Evolutionary conservation across 2,113 vertebrate genomes (phyloP), one percentile per base, ranked within the genome.

Genomic region (Syngnathus typhle): DNA sequence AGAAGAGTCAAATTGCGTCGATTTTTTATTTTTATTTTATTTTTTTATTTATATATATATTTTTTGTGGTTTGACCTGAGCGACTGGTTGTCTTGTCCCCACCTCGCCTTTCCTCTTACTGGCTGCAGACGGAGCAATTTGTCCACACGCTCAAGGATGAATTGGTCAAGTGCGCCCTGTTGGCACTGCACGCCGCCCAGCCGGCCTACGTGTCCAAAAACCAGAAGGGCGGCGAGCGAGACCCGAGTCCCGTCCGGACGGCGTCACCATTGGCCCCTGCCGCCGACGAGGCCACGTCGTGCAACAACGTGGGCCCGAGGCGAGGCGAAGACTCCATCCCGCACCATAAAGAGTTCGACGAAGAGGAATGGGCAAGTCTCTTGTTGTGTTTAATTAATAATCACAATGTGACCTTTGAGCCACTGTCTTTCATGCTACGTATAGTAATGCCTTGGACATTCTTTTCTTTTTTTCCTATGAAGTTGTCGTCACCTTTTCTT

Each of bases 61-160:
- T 32, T 32, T 32, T 32, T 32, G 27, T 32, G 27, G 27, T 32
- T 32, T 32, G 27, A 32, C 27, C 27, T 32, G 27, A 32, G 27
- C 3, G 27, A 32, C 27, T 32, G 27, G 3, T 32, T 32, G 27
- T 32, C 27, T 32, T 32, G 27, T 19, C 19, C 6, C 49, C 19
- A n/a, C 19, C 49, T n/a, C 7, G 9, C 12, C 11, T 49, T 64
- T 41, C 65, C 32, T 65, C 43, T 51, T 12, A 54, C 67, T 36
- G 68, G 15, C 75, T 67, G 46, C 85, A 98, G 96, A 97, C 95
- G 10, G 94, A 98, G 79, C 89, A 94, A 72, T 98, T 98, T 87
- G 95, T 97, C 47, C 95, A 97, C 13, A 89, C 94, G 7, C 95
- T 98, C 77, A 97, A 98, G 82, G 95, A 98, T 71, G 95, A 98